Evolutionary conservation across 2,888 invertebrate species (phyloP).

Genomic region (Lampropteryx suffumata): DNA sequence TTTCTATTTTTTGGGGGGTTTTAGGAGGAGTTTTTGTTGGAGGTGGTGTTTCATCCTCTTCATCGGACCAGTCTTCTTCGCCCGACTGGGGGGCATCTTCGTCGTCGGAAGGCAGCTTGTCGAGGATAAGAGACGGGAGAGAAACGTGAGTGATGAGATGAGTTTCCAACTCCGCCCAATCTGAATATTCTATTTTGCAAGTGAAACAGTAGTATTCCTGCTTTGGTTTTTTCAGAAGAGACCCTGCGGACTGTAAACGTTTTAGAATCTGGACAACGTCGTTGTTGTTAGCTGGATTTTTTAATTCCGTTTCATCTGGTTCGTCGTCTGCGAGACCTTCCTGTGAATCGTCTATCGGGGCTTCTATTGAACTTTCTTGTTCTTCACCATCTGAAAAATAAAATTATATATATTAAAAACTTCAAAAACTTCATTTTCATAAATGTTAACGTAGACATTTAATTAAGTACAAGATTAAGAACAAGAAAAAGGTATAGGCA

Average conservation of each 20-base stretch:
- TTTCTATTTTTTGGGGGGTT: slow-evolving; percentile 71
- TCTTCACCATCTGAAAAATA: slow-evolving; percentile 52
- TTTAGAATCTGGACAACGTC: slow-evolving; percentile 65
- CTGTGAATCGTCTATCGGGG: slow-evolving; percentile 25
- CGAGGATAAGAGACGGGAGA: slow-evolving; percentile 75
- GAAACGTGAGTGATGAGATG: slow-evolving; percentile 83
- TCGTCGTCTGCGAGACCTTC: slow-evolving; percentile 15
- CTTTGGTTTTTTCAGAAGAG: slow-evolving; percentile 65
- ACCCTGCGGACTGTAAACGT: slow-evolving; percentile 65
- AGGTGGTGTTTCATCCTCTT: slow-evolving; percentile 60
- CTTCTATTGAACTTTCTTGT: slow-evolving; percentile 46
- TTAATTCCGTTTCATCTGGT: background rate
- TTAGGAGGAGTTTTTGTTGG: slow-evolving; percentile 36
- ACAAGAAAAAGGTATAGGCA: too few species aligned
- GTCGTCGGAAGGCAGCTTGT: slow-evolving; percentile 80
- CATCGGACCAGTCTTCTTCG: slow-evolving; percentile 76
- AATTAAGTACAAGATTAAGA: too few species aligned
- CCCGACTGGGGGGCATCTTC: slow-evolving; percentile 67
- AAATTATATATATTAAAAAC: too few species aligned
- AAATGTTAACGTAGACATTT: too few species aligned
- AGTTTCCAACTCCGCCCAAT: slow-evolving; percentile 70
- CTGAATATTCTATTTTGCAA: slow-evolving; percentile 75
- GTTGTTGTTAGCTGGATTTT: slow-evolving; percentile 40
- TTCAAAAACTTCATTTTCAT: too few species aligned
- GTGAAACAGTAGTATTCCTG: slow-evolving; percentile 74